Evolutionary conservation across 2,797 vertebrate species (phyloP).

Genomic region (Gallinago stenura): DNA sequence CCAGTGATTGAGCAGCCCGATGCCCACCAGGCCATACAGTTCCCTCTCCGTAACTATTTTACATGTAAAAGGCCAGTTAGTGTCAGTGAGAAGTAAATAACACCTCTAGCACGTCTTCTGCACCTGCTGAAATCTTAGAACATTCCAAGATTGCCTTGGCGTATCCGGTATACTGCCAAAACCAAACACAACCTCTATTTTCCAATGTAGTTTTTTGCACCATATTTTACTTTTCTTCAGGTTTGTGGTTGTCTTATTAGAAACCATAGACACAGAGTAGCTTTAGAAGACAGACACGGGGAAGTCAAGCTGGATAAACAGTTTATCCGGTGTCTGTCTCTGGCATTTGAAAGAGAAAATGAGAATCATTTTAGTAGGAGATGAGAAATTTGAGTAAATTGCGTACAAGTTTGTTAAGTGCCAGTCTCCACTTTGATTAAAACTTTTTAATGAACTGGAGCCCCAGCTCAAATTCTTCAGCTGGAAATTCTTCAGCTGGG

Average conservation of each 20-base stretch:
- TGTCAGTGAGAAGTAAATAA: neutral
- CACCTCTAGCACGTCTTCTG: neutral
- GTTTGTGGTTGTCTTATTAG: neutral
- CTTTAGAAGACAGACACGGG: neutral
- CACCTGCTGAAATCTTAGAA: neutral
- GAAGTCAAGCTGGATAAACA: neutral
- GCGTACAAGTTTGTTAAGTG: neutral
- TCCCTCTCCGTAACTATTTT: neutral
- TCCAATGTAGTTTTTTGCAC: neutral
- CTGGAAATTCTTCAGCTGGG: neutral
- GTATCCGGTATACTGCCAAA: fast-evolving
- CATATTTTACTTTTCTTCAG: neutral
- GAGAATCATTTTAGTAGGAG: neutral
- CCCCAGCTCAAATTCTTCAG: neutral
- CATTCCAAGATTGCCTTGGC: neutral
- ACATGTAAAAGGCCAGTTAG: neutral
- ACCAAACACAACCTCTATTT: neutral
- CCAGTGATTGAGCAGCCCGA: neutral
- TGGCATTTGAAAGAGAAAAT: neutral
- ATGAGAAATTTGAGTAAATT: neutral
- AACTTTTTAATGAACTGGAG: neutral
- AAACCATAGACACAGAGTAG: neutral
- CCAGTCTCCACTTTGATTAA: neutral
- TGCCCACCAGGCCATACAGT: neutral
- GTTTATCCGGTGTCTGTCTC: neutral